phyloP scores from a whole-genome alignment of 2,113 vertebrate genomes.

The Corythaeola cristata region DNA sequence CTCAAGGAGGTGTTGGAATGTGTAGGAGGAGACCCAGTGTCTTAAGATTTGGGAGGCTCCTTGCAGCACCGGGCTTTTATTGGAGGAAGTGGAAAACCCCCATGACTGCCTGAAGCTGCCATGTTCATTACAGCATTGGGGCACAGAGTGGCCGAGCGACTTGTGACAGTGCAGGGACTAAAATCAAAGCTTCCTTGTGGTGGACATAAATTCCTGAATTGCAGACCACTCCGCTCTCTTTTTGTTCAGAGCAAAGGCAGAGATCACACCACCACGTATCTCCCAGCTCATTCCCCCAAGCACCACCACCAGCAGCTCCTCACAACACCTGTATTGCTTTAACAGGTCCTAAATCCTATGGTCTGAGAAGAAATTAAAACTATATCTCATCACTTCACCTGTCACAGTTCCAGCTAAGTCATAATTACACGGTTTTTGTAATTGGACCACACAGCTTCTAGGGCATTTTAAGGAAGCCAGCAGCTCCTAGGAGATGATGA shows the following conservation, averaged over 20 bases:
- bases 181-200: background rate
- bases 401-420: background rate
- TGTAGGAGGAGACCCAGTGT: background rate
- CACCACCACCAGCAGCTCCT: background rate
- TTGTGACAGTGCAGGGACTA: background rate
- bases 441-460: background rate
- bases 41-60: background rate
- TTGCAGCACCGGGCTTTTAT: accelerated
- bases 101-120: background rate
- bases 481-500: background rate
- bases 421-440: background rate
- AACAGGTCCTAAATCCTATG: background rate
- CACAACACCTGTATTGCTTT: background rate
- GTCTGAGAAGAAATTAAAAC: background rate
- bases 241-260: background rate
- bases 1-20: background rate
- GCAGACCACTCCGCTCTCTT: background rate
- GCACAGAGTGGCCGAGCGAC: background rate
- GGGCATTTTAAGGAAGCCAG: background rate
- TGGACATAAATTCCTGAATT: background rate
- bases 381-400: background rate
- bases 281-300: background rate
- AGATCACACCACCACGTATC: accelerated
- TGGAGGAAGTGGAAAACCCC: background rate
- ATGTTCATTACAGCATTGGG: accelerated